These are phyloP conservation scores for Ranitomeya variabilis DNA, from an alignment of 2,113 vertebrate species.

Conservation along the genomic window DNA sequence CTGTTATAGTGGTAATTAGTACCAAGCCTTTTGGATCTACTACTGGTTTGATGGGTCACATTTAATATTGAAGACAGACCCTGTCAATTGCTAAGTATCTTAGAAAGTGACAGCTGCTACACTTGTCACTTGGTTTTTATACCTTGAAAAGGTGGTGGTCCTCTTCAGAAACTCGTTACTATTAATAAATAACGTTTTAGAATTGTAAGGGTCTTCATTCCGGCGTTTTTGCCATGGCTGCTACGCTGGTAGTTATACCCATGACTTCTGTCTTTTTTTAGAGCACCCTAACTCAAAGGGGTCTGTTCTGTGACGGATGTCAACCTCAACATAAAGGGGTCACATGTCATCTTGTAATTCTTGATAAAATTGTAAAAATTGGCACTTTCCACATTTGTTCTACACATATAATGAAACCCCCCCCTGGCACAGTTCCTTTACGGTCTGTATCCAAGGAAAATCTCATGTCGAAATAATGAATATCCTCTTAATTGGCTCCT, in stretches of 20 bases:
- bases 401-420: slow-evolving; percentile 3
- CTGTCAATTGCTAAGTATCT: too few species aligned
- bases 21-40: too few species aligned
- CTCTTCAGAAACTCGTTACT: too few species aligned
- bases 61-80: too few species aligned
- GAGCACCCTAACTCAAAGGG: not conserved
- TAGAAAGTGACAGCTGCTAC: too few species aligned
- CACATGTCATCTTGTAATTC: not conserved
- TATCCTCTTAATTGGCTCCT: slow-evolving; percentile 28
- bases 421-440: not conserved
- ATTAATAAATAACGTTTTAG: too few species aligned
- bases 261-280: not conserved
- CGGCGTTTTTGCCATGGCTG: not conserved
- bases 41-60: too few species aligned
- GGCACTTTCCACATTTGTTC: not conserved
- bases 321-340: slow-evolving; percentile 3
- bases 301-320: not conserved
- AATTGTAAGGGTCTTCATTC: too few species aligned
- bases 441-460: slow-evolving; percentile 28
- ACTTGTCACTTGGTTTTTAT: too few species aligned
- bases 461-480: slow-evolving; percentile 28
- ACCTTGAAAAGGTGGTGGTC: too few species aligned
- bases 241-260: not conserved
- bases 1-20: too few species aligned
- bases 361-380: not conserved